Evolutionary conservation across 2,113 vertebrate genomes (phyloP).

Genomic region (Fulmarus glacialis): DNA sequence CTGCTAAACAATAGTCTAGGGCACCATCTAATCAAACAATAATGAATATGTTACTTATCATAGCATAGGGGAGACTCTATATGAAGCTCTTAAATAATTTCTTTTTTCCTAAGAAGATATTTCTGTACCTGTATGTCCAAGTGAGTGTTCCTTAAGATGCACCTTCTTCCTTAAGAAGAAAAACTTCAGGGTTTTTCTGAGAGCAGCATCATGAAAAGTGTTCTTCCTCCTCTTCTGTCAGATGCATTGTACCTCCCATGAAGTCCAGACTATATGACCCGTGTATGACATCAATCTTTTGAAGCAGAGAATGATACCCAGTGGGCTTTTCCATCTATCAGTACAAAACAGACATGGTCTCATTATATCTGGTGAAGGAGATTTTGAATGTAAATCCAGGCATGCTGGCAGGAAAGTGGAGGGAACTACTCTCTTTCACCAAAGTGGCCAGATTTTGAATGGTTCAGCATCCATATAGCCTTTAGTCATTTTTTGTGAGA

Average conservation of each 20-base stretch:
- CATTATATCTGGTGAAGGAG: not conserved
- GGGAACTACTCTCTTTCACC: not conserved
- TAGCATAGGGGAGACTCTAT: not conserved
- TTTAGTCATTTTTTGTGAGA: not conserved
- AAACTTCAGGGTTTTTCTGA: not conserved
- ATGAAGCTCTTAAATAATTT: not conserved
- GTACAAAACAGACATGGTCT: not conserved
- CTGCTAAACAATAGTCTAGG: conserved; percentile 1
- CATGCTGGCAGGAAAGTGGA: not conserved
- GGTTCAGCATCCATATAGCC: not conserved
- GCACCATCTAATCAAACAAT: not conserved
- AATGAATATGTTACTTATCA: not conserved
- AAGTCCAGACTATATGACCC: not conserved
- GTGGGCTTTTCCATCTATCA: not conserved
- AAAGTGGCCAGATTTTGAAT: not conserved
- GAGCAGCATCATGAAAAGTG: not conserved
- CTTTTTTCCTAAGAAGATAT: not conserved
- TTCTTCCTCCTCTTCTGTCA: not conserved
- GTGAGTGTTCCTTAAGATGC: not conserved
- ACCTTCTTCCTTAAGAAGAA: too few relatives aligned
- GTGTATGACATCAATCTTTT: not conserved
- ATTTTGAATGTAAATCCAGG: conserved; percentile 2
- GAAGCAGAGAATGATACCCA: not conserved
- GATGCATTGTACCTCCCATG: not conserved
- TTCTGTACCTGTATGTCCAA: not conserved